A percentile compares a stretch with the other conserved stretches of the same genome.
Evolutionary conservation across 2,888 invertebrate genomes (phyloP).

Genomic region (Venusia cambrica): DNA sequence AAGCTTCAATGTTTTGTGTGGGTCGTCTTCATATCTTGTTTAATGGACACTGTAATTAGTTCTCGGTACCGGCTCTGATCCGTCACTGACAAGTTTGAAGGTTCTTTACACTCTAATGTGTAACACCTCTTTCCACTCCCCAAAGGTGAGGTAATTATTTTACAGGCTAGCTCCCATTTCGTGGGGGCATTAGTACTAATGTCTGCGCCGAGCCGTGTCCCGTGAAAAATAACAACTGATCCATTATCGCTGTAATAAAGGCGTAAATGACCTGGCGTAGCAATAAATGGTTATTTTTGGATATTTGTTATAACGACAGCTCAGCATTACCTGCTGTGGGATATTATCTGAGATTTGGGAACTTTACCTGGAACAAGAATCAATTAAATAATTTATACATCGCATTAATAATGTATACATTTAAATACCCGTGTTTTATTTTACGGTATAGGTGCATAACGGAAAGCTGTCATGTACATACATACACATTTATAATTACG

Average conservation of each 20-base stretch:
- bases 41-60: too few relatives aligned
- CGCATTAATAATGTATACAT: too few relatives aligned
- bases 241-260: conserved; percentile 51
- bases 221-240: conserved; percentile 57
- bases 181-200: conserved; percentile 56
- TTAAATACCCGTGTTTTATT: too few relatives aligned
- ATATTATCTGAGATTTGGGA: conserved; percentile 4
- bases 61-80: too few relatives aligned
- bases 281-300: conserved; percentile 41
- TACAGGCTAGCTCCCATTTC: conserved; percentile 43
- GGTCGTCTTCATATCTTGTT: too few relatives aligned
- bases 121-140: conserved; percentile 39
- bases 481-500: too few relatives aligned
- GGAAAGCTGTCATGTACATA: too few relatives aligned
- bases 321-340: conserved; percentile 13
- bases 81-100: too few relatives aligned
- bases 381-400: too few relatives aligned
- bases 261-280: conserved; percentile 39
- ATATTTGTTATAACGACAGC: conserved; percentile 32
- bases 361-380: neutral
- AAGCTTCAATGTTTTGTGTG: too few relatives aligned
- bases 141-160: conserved; percentile 55
- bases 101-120: conserved; percentile 30
- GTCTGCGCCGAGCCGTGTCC: conserved; percentile 51
- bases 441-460: too few relatives aligned